Evolutionary conservation across 2,113 vertebrate genomes (phyloP), one percentile per base, ranked within the genome.

Genomic region (Ascaphus truei): DNA sequence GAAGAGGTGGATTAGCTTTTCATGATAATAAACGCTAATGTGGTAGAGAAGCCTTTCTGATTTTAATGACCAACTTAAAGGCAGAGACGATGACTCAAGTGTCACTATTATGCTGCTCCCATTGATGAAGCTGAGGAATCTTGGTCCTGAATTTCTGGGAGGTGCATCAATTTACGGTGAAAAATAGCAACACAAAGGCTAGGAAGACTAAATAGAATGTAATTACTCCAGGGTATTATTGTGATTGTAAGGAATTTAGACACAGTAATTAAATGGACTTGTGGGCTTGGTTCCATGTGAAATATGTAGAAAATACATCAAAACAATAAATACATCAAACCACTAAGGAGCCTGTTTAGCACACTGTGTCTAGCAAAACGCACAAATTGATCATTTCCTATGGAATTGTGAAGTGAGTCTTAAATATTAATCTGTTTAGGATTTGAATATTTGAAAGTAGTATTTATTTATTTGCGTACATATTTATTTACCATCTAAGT

Each of bases 11-110:
- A 7, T 20, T 20, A 7, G 37, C 50, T 37, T 53, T 65, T 20
- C 45, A 27, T 52, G 48, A 37, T 65, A n/a, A n/a, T n/a, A 30
- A 30, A 65, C 53, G 47, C 18, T 52, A 36, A 34, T 63, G 31
- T 48, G 23, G 25, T 18, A 13, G 7, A 36, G 22, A 51, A 53
- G 39, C n/a, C 10, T 43, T 53, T 8, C 16, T 41, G 15, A 41
- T 31, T 10, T 18, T 66, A 41, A 55, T 31, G 36, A 55, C 50
- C 16, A 7, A 25, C 12, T 34, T 22, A 47, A 30, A 23, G 30
- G 16, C 16, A 45, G 22, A 53, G 8, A n/a, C n/a, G n/a, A n/a
- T 13, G 8, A 20, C 25, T 51, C 18, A 10, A 56, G 63, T 41
- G 50, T 43, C 34, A 15, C 33, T 51, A 16, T 15, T 20, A 7